Evolutionary conservation across 2,888 invertebrate genomes (phyloP).

Genomic region (Leucophora obtusa): DNA sequence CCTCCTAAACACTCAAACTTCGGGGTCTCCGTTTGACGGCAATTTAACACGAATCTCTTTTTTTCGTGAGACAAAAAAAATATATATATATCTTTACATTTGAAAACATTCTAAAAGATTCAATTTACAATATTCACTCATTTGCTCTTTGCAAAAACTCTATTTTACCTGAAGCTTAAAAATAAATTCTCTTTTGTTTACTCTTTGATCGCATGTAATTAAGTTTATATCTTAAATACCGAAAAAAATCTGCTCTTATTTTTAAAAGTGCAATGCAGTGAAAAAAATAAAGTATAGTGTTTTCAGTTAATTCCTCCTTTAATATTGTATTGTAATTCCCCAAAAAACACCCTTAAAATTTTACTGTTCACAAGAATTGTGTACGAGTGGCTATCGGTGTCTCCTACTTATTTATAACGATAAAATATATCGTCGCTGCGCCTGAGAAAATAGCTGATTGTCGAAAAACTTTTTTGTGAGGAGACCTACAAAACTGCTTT

Average conservation of each 20-base stretch:
- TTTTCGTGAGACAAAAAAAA: conserved; percentile 48
- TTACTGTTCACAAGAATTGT: no score
- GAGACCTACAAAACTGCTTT: no score
- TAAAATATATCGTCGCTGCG: no score
- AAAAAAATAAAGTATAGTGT: background rate
- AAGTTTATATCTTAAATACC: background rate
- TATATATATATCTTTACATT: background rate
- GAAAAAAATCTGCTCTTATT: background rate
- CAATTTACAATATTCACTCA: conserved; percentile 13
- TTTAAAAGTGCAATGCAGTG: background rate
- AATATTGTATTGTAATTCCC: no score
- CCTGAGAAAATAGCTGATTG: no score
- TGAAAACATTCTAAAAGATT: background rate
- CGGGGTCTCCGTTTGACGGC: conserved; percentile 38
- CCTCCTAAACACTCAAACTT: conserved; percentile 34
- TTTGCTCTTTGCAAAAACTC: background rate
- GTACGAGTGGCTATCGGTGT: no score
- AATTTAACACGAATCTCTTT: conserved; percentile 39
- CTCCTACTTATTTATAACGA: no score
- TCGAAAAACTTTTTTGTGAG: no score
- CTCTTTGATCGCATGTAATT: background rate
- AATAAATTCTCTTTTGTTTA: background rate
- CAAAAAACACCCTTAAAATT: no score
- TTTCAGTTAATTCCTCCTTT: no score
- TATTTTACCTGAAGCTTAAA: conserved; percentile 5